A percentile compares a stretch with the other conserved stretches of the same genome.
phyloP scores from a whole-genome alignment of 2,113 vertebrate genomes.

The Lipophrys pholis region DNA sequence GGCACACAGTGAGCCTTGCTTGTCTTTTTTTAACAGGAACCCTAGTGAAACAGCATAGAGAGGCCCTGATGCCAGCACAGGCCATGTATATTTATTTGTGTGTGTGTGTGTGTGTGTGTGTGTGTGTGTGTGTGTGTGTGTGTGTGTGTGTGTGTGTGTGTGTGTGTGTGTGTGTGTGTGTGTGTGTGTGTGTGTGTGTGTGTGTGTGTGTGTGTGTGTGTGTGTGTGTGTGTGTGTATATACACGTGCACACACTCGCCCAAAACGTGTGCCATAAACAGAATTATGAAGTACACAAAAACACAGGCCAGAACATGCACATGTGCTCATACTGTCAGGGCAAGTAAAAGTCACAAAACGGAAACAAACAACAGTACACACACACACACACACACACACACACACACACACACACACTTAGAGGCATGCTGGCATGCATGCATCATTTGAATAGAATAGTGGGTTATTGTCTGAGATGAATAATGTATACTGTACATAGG shows the following conservation, averaged over 20 bases:
- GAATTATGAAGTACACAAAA: slow-evolving; percentile 29
- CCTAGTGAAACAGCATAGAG: slow-evolving; percentile 52
- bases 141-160: background rate
- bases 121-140: background rate
- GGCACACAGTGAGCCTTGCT: slow-evolving; percentile 51
- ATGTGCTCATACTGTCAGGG: slow-evolving; percentile 34
- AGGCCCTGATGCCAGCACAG: slow-evolving; percentile 25
- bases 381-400: slow-evolving; percentile 8
- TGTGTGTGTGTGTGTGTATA: background rate
- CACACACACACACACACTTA: slow-evolving; percentile 10
- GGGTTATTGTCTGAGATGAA: slow-evolving; percentile 63
- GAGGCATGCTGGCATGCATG: slow-evolving; percentile 52
- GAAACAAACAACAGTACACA: slow-evolving; percentile 44
- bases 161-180: background rate
- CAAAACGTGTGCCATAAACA: background rate
- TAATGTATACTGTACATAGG: slow-evolving; percentile 56
- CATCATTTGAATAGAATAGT: slow-evolving; percentile 78
- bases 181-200: background rate
- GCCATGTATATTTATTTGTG: background rate
- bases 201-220: background rate
- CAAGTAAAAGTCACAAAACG: slow-evolving; percentile 33
- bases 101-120: background rate
- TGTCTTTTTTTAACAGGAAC: slow-evolving; percentile 67
- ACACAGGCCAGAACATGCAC: slow-evolving; percentile 22
- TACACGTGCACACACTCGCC: no score